A percentile compares a stretch with the other conserved stretches of the same genome.
Evolutionary conservation across 2,113 vertebrate genomes (phyloP).

Genomic region (Anser cygnoides): DNA sequence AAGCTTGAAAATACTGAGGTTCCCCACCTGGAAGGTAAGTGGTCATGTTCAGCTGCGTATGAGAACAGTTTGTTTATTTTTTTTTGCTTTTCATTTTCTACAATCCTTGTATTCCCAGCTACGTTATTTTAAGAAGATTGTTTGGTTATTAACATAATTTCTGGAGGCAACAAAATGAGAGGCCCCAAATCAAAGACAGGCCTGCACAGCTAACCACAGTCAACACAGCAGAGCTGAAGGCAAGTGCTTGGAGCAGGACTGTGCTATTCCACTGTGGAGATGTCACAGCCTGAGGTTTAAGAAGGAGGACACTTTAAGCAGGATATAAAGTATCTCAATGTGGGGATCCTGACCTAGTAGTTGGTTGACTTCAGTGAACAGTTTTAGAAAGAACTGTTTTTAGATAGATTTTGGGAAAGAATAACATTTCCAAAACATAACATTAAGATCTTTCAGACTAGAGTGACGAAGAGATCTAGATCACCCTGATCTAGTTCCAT

Average conservation of each 20-base stretch:
- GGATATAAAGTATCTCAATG: not conserved
- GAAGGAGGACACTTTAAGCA: not conserved
- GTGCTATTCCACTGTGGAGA: not conserved
- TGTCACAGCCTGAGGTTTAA: not conserved
- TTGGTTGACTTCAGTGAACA: not conserved
- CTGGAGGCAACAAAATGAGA: not conserved
- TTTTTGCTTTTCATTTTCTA: not conserved
- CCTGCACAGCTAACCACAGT: not conserved
- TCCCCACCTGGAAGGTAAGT: not conserved
- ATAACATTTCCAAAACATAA: not conserved
- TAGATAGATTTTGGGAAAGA: not conserved
- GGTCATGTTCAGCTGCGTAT: not conserved
- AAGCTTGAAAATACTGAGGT: not conserved
- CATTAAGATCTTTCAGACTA: not conserved
- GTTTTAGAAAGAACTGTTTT: not conserved
- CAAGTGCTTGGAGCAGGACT: accelerated
- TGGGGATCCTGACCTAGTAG: not conserved
- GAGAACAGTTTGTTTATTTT: not conserved
- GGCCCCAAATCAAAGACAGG: not conserved
- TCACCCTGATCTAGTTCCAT: not conserved
- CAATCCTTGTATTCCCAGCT: not conserved
- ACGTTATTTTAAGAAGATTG: not conserved
- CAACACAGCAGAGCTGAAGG: not conserved
- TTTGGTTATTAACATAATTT: not conserved
- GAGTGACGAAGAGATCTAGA: not conserved